Percentiles rank a stretch among this genome's conserved stretches.
Evolutionary conservation across 1,140 invertebrate species (phyloP).

Genomic region (Drosophila yakuba): DNA sequence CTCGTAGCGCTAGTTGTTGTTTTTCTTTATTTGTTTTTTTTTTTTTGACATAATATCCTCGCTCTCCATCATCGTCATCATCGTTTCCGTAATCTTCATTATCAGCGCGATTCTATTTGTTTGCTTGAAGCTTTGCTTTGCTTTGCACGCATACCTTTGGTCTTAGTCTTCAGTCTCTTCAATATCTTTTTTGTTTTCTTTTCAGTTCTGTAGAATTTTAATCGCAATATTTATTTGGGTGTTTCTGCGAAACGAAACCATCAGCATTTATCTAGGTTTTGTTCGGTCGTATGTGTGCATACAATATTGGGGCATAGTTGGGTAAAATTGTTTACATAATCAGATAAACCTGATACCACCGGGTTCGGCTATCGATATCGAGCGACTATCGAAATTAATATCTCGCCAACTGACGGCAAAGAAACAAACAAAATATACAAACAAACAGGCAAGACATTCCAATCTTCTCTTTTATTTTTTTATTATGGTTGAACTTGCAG

Average conservation of each 20-base stretch:
- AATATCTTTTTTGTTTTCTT: constrained; percentile 11
- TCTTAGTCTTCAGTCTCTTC: constrained; percentile 14
- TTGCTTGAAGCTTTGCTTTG: constrained; percentile 13
- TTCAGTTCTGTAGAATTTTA: constrained; percentile 13
- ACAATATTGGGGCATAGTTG: constrained; percentile 1
- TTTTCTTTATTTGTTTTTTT: not conserved
- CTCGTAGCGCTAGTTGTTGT: not conserved
- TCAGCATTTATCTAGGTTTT: constrained; percentile 39
- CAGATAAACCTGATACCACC: constrained; percentile 32
- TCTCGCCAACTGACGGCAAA: constrained; percentile 8
- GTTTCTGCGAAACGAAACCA: constrained; percentile 34
- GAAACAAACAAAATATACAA: constrained; percentile 17
- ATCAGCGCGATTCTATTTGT: constrained; percentile 16
- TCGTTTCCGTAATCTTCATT: constrained; percentile 23
- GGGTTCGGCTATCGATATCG: constrained; percentile 30
- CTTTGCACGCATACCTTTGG: constrained; percentile 13
- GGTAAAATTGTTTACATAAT: constrained; percentile 38
- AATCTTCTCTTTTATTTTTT: constrained; percentile 27
- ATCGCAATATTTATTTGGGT: constrained; percentile 37
- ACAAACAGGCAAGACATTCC: constrained; percentile 19
- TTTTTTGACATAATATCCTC: constrained; percentile 13
- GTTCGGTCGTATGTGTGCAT: constrained; percentile 7
- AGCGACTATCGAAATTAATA: constrained; percentile 42
- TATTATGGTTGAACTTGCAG: constrained; percentile 22
- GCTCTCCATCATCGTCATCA: constrained; percentile 17